phyloP scores from a whole-genome alignment of 2,113 vertebrate genomes.

The Hippolais icterina region DNA sequence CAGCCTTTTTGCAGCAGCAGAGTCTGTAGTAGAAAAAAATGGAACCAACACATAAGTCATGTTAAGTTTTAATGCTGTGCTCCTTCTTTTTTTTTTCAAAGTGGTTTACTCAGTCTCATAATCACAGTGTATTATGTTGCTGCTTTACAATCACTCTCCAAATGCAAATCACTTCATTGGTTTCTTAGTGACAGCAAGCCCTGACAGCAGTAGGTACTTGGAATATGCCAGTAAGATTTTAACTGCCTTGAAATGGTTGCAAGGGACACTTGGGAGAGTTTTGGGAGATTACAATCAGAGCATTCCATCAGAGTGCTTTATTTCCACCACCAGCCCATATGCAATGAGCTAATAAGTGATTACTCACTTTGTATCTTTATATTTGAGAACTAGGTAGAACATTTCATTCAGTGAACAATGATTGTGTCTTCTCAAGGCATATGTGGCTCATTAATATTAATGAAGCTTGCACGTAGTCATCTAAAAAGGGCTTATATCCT shows the following conservation, averaged over 20 bases:
- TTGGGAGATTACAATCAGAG: slow-evolving; percentile 44
- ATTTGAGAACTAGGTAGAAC: slow-evolving; percentile 8
- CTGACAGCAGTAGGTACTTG: slow-evolving; percentile 37
- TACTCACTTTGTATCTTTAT: slow-evolving; percentile 32
- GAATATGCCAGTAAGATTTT: slow-evolving; percentile 19
- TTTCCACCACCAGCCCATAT: slow-evolving; percentile 4
- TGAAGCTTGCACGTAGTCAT: neutral
- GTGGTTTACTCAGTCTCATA: slow-evolving; percentile 29
- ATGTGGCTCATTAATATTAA: slow-evolving; percentile 46
- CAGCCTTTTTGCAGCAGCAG: neutral
- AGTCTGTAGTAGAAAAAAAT: neutral
- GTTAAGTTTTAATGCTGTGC: neutral
- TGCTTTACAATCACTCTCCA: slow-evolving; percentile 59
- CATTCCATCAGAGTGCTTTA: slow-evolving; percentile 29
- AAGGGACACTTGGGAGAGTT: neutral
- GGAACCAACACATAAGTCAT: neutral
- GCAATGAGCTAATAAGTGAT: slow-evolving; percentile 45
- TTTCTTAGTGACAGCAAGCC: slow-evolving; percentile 40
- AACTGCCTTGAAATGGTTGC: slow-evolving; percentile 8
- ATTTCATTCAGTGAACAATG: neutral
- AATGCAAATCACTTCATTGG: slow-evolving; percentile 30
- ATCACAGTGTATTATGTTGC: slow-evolving; percentile 57
- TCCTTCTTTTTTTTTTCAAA: neutral
- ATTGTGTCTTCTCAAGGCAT: slow-evolving; percentile 25
- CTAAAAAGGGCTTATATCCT: neutral